phyloP scores from a whole-genome alignment of 1,140 invertebrate genomes.

The Trichonephila clavata region DNA sequence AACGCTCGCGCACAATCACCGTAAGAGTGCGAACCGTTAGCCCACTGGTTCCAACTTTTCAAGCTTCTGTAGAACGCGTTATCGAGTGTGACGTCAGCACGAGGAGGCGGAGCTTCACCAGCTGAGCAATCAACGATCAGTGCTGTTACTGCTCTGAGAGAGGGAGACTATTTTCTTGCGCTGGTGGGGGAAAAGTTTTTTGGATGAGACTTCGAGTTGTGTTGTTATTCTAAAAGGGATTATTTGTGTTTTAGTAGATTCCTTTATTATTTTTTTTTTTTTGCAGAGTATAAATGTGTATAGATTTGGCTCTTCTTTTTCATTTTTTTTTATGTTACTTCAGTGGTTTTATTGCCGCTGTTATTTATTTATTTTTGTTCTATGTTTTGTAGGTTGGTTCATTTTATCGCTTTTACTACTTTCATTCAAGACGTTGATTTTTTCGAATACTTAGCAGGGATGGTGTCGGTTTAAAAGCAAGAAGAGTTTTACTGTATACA shows the following conservation, averaged over 20 bases:
- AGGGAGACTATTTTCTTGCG: neutral
- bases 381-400: neutral
- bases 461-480: neutral
- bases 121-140: conserved; percentile 63
- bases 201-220: neutral
- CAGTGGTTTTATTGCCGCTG: neutral
- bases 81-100: conserved; percentile 58
- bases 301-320: neutral
- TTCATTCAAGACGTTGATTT: neutral
- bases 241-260: conserved; percentile 13
- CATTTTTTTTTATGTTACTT: neutral
- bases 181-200: neutral
- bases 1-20: conserved; percentile 48
- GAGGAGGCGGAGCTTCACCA: conserved; percentile 40
- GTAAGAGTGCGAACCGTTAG: conserved; percentile 72
- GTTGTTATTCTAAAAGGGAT: neutral
- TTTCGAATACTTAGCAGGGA: neutral
- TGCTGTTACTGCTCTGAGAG: neutral
- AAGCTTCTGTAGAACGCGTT: conserved; percentile 67
- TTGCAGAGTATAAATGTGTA: neutral
- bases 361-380: neutral
- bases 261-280: neutral
- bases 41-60: conserved; percentile 72
- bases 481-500: neutral
- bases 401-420: too few species aligned